Base-by-base conservation (phyloP, 2,797 vertebrate genomes). In the Sebastolobus alascanus region DNA sequence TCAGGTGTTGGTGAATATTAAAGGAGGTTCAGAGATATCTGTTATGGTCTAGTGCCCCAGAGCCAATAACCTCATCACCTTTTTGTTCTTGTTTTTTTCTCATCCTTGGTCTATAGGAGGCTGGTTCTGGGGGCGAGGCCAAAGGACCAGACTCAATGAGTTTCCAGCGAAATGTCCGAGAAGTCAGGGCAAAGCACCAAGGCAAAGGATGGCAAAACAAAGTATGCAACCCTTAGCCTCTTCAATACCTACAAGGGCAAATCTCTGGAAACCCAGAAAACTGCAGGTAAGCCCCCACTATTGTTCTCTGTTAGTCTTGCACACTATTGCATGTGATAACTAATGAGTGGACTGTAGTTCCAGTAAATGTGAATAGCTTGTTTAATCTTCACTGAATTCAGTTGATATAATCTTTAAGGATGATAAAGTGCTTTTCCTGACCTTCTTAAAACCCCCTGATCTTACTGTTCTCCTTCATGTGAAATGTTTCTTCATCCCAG, bases 201-300 rank as follows among this genome's bases (percentile, higher is more conserved):
- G 98, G 97, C 98, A 97, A 99, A 99, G 97, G 99, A 99, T 97
- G 99, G 98, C 95, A 99, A 99, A 96, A 97, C 97, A 84, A 99
- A 99, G 96, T 99, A 99, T 96, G 98, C 99, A 79, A 99, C 98
- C 85, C 98, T 99, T 97, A 99, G 98, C 97, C 97, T 99, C 84
- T 99, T 99, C 97, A 99, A 99, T 92, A 99, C 99, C 59, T 99
- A 99, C 92, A 99, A 99, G 92, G 99, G 99, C 88, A 99, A 99
- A 93, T 98, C 98, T 92, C 93, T 99, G 96, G 99, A 99, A 96
- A 99, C 98, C 87, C 99, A 99, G 91, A 99, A 99, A 96, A 98
- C 97, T 94, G 97, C 99, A 96, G 98, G 99, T 99, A 95, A 96
- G 96, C 14, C 7, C 10, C 12, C 4, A 4, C 10, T 10, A 11